Evolutionary conservation across 2,888 invertebrate species (phyloP).

Genomic region (Horisme vitalbata): DNA sequence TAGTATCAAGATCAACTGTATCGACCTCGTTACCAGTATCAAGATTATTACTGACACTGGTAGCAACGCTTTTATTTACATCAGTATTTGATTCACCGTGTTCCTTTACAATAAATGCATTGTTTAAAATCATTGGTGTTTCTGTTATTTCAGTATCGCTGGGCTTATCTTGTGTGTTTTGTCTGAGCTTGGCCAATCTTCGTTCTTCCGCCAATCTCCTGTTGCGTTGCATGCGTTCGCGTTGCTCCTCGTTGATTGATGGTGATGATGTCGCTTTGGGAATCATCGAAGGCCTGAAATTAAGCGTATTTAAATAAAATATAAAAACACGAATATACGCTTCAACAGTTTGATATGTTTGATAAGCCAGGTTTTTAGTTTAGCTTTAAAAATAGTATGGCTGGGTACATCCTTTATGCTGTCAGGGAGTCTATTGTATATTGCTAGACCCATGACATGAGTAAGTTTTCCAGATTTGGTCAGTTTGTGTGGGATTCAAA

Average conservation of each 20-base stretch:
- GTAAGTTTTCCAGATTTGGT: too few relatives aligned
- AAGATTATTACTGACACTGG: not conserved
- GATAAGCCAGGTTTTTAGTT: too few relatives aligned
- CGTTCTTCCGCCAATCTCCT: constrained; percentile 85
- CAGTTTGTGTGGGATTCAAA: too few relatives aligned
- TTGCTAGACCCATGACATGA: too few relatives aligned
- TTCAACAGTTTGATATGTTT: too few relatives aligned
- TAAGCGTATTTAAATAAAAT: too few relatives aligned
- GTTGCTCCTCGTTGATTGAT: constrained; percentile 83
- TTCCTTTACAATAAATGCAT: constrained; percentile 2
- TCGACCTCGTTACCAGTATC: constrained; percentile 2
- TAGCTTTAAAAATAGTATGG: too few relatives aligned
- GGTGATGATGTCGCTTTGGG: constrained; percentile 74
- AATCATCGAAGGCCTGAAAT: constrained; percentile 52
- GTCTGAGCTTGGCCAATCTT: constrained; percentile 78
- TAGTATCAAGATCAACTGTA: constrained; percentile 10
- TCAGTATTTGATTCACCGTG: constrained; percentile 35
- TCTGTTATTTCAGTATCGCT: not conserved
- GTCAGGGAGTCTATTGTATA: too few relatives aligned
- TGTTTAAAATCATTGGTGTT: constrained; percentile 3
- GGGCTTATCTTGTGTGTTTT: constrained; percentile 32
- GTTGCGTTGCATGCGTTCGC: constrained; percentile 87
- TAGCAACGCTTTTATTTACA: constrained; percentile 36
- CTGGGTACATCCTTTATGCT: too few relatives aligned
- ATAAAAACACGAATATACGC: too few relatives aligned